Evolutionary conservation across 53 echinoderm and acorn worm genomes (phyloP).

Genomic region (Hippasteria phrygiana): DNA sequence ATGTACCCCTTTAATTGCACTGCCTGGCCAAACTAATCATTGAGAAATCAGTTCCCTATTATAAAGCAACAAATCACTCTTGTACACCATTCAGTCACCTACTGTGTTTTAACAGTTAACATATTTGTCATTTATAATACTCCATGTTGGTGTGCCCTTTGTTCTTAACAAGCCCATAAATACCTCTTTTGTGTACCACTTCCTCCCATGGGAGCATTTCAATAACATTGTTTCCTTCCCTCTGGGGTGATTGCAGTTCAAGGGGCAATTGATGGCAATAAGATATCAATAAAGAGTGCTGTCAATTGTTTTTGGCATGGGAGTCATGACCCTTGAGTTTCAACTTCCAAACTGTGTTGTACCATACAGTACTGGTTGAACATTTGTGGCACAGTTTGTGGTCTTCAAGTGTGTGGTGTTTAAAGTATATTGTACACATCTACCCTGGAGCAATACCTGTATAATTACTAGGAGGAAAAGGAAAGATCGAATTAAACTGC

Average conservation of each 20-base stretch:
- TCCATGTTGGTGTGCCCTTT: constrained; percentile 48
- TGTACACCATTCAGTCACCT: constrained; percentile 46
- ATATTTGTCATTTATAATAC: constrained; percentile 18
- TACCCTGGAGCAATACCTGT: too few species aligned
- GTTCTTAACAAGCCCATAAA: constrained; percentile 51
- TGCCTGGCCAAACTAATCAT: not conserved
- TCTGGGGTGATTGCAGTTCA: constrained; percentile 18
- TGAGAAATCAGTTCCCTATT: not conserved
- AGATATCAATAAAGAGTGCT: constrained; percentile 33
- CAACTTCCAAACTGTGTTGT: not conserved
- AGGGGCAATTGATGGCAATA: constrained; percentile 14
- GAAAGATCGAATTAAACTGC: too few species aligned
- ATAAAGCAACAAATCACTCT: not conserved
- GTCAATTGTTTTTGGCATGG: constrained; percentile 1
- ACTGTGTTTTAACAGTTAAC: constrained; percentile 47
- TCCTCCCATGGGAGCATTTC: constrained; percentile 50
- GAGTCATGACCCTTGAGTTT: not conserved
- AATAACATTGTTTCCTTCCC: constrained; percentile 54
- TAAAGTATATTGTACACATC: too few species aligned
- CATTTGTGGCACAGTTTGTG: too few species aligned
- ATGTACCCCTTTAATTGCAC: not conserved
- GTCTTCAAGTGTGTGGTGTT: too few species aligned
- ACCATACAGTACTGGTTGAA: not conserved
- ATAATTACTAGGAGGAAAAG: too few species aligned
- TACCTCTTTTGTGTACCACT: constrained; percentile 15